Percentiles rank a stretch among this genome's conserved stretches.
Evolutionary conservation across 2,888 invertebrate genomes (phyloP).

Genomic region (Melinaea marsaeus): DNA sequence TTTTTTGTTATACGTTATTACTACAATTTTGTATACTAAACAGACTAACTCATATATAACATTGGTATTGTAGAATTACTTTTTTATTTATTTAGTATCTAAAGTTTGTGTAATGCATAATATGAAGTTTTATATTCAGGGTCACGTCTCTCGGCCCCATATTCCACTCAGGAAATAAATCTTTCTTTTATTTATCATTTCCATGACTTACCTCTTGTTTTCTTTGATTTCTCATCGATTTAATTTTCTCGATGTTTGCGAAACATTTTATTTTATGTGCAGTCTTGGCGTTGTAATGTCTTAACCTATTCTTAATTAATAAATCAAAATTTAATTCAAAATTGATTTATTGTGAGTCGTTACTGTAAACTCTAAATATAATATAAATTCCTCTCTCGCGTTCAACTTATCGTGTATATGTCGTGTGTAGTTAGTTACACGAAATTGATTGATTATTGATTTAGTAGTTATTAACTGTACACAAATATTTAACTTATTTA

Average conservation of each 20-base stretch:
- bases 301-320: neutral
- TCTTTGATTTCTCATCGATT: slow-evolving; percentile 7
- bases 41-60: too few species aligned
- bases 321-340: slow-evolving; percentile 2
- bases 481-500: too few species aligned
- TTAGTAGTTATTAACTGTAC: too few species aligned
- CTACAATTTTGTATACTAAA: too few species aligned
- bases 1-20: too few species aligned
- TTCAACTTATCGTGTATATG: too few species aligned
- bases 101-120: neutral
- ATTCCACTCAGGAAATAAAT: slow-evolving; percentile 37
- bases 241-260: neutral
- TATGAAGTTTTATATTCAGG: slow-evolving; percentile 20
- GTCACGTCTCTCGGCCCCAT: slow-evolving; percentile 17
- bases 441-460: too few species aligned
- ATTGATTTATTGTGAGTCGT: neutral
- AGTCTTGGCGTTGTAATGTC: neutral
- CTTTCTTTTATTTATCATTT: slow-evolving; percentile 32
- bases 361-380: too few species aligned
- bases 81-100: too few species aligned
- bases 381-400: too few species aligned
- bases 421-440: too few species aligned
- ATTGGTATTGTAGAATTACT: too few species aligned
- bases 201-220: slow-evolving; percentile 26
- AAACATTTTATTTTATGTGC: neutral